phyloP scores from a whole-genome alignment of 2,113 vertebrate genomes.

The Chloroceryle aenea region DNA sequence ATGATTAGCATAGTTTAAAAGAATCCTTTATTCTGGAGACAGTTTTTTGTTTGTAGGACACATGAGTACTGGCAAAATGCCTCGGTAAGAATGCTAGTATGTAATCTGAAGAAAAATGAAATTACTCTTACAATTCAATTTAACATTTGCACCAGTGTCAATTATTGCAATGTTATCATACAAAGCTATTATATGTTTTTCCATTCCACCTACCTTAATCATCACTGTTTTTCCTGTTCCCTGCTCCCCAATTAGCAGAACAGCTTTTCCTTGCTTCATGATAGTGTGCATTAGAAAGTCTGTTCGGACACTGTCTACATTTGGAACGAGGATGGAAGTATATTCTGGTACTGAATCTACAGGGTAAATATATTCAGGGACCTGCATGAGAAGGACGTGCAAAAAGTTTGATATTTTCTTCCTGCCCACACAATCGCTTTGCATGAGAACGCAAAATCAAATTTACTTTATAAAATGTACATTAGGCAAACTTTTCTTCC shows the following conservation, averaged over 20 bases:
- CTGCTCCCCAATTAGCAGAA: constrained; percentile 85
- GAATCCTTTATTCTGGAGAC: background rate
- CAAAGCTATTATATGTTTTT: background rate
- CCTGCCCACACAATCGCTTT: background rate
- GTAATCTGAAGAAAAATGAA: background rate
- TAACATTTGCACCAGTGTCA: background rate
- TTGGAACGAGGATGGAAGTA: constrained; percentile 85
- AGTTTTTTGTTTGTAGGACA: background rate
- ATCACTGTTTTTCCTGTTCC: constrained; percentile 88
- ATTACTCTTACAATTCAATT: background rate
- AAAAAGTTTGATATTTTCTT: background rate
- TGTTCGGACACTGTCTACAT: constrained; percentile 85
- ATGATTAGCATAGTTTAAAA: background rate
- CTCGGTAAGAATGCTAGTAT: background rate
- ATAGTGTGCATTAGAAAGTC: constrained; percentile 82
- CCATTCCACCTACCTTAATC: constrained; percentile 78
- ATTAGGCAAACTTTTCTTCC: background rate
- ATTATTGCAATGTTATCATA: background rate
- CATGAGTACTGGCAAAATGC: background rate
- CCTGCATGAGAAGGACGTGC: constrained; percentile 60
- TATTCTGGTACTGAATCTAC: constrained; percentile 83
- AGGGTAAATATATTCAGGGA: constrained; percentile 84
- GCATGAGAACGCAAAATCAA: background rate
- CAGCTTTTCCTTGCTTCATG: constrained; percentile 84
- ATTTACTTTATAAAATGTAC: background rate